Evolutionary conservation across 2,797 vertebrate species (phyloP), one percentile per base, ranked within the genome.

Genomic region (Gambelia wislizenii): DNA sequence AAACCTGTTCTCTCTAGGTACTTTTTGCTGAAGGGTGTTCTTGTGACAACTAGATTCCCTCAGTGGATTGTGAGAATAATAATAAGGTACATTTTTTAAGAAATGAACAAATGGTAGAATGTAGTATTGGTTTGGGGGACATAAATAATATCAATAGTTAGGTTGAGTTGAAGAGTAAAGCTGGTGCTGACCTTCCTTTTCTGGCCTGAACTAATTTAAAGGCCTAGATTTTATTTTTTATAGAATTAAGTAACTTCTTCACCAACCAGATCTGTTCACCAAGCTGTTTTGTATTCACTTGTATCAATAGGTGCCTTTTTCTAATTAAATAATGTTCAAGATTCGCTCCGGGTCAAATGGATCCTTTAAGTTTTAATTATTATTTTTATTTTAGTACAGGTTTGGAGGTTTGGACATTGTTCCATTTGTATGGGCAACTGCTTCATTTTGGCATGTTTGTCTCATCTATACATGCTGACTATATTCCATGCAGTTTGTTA

Each of bases 401-500:
- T 39, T 85, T 74, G 54, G 16, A 39, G 74, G 74, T 75, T 64
- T 25, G 33, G 84, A 56, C 44, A 78, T 49, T 86, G 44, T 27
- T 36, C 33, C 20, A 67, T 78, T 84, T 72, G 47, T 54, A 36
- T 52, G 36, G 49, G 44, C 83, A 83, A 77, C 30, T 89, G 59
- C 18, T 79, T 42, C 27, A 14, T 81, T 86, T 78, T 56, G 39
- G 36, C 70, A 70, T n/a, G 64, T 78, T 89, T 78, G 39, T 42
- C 30, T 61, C 82, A 84, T 67, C 78, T 87, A 67, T 59, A 44
- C 44, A 5, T 78, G 47, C 44, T 70, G 56, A 84, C 47, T 36
- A 78, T 70, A 78, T 78, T 78, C 61, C 54, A 44, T 44, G 59
- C 14, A 83, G 16, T 56, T 84, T 88, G 80, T 64, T 67, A 78